These are phyloP conservation scores for Drosophila ustulata DNA, from an alignment of 2,888 invertebrate genomes.

Conservation along the genomic window DNA sequence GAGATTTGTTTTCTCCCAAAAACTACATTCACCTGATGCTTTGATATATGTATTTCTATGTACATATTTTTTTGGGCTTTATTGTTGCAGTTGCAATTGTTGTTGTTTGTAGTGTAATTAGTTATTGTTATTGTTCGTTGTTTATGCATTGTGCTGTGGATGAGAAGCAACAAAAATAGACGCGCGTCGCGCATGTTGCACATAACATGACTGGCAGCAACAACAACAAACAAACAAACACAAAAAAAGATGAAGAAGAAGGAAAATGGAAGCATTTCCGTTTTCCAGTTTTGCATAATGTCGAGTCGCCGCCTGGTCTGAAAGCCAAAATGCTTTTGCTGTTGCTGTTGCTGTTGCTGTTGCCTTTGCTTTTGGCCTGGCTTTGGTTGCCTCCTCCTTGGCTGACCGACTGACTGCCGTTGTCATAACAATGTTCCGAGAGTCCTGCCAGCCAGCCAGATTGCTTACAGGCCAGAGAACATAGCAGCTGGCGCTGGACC, in stretches of 20 bases:
- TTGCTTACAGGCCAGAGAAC: constrained; percentile 35
- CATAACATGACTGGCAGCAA: constrained; percentile 10
- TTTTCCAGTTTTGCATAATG: constrained; percentile 16
- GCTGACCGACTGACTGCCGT: not conserved
- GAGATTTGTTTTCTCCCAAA: not conserved
- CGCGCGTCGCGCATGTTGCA: constrained; percentile 9
- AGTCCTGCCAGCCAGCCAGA: constrained; percentile 14
- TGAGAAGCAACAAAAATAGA: constrained; percentile 5
- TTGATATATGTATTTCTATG: constrained; percentile 24
- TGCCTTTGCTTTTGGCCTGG: not conserved
- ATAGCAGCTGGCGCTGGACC: constrained; percentile 39
- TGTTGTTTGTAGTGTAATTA: constrained; percentile 18
- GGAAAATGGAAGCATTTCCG: constrained; percentile 14
- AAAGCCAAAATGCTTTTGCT: constrained; percentile 36
- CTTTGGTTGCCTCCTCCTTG: constrained; percentile 17
- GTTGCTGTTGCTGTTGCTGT: not conserved
- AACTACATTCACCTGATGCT: constrained; percentile 41
- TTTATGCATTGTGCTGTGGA: constrained; percentile 15
- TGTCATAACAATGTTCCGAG: constrained; percentile 50
- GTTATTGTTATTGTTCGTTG: constrained; percentile 22
- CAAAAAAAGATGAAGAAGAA: no score
- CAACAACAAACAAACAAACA: not conserved
- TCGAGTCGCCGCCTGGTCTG: constrained; percentile 9
- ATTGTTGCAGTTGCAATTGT: not conserved
- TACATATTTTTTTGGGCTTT: not conserved